These are phyloP conservation scores for Athrips mouffetella DNA, from an alignment of 2,888 invertebrate genomes.

Conservation along the genomic window DNA sequence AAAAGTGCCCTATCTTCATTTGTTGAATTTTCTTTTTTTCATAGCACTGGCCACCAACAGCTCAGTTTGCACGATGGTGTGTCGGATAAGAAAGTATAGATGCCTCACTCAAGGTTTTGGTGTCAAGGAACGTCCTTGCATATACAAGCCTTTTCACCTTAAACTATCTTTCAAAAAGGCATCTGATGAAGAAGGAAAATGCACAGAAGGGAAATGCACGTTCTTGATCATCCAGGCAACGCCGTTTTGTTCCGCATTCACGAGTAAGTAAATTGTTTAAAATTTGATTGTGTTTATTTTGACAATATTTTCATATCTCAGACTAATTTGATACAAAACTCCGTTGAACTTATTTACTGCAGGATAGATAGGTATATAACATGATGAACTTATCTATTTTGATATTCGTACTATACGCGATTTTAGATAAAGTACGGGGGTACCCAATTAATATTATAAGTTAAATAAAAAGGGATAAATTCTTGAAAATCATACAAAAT, in stretches of 20 bases:
- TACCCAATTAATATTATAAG: too few species aligned
- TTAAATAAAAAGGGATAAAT: too few species aligned
- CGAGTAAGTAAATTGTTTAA: slow-evolving; percentile 83
- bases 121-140: slow-evolving; percentile 76
- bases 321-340: too few species aligned
- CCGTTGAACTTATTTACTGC: too few species aligned
- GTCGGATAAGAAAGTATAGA: slow-evolving; percentile 81
- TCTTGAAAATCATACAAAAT: too few species aligned
- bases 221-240: slow-evolving; percentile 85
- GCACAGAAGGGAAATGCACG: slow-evolving; percentile 69
- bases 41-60: not conserved
- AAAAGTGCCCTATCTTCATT: too few species aligned
- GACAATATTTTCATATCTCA: not conserved
- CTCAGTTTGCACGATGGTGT: slow-evolving; percentile 47
- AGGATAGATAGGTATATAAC: too few species aligned
- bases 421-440: too few species aligned
- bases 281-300: not conserved
- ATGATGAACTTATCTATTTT: too few species aligned
- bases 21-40: too few species aligned
- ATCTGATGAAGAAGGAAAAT: slow-evolving; percentile 66
- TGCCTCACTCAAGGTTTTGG: slow-evolving; percentile 80
- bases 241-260: slow-evolving; percentile 86
- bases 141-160: slow-evolving; percentile 85
- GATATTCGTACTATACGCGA: too few species aligned
- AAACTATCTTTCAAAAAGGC: slow-evolving; percentile 83